Evolutionary conservation across 2,888 invertebrate species (phyloP).

Genomic region (Dicranocentrus wangi): DNA sequence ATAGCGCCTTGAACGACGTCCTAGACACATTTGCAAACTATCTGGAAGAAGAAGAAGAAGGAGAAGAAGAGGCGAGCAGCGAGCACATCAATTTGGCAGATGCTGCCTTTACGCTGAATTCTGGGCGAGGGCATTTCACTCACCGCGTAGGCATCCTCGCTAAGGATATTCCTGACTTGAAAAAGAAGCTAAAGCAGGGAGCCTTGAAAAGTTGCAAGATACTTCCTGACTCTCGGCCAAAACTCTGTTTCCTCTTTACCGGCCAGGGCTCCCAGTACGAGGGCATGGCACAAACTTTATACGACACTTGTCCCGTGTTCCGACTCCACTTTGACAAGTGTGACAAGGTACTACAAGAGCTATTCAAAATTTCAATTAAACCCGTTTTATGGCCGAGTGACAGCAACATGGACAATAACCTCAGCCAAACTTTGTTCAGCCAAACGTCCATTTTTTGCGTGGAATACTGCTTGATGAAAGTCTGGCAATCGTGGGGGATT

Average conservation of each 20-base stretch:
- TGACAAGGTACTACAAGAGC: constrained; percentile 33
- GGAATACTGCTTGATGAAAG: constrained; percentile 54
- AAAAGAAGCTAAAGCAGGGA: constrained; percentile 30
- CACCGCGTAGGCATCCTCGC: constrained; percentile 44
- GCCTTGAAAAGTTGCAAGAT: constrained; percentile 27
- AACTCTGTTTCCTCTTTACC: constrained; percentile 62
- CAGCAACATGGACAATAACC: neutral
- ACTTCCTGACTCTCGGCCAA: constrained; percentile 20
- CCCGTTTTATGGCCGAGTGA: constrained; percentile 26
- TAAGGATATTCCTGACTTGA: constrained; percentile 15
- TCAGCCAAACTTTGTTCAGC: constrained; percentile 38
- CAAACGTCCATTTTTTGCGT: constrained; percentile 57
- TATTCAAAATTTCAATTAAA: constrained; percentile 45
- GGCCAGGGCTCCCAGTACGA: constrained; percentile 63
- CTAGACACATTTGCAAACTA: constrained; percentile 36
- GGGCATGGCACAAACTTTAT: constrained; percentile 53
- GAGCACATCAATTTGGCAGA: constrained; percentile 34
- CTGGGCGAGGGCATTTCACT: constrained; percentile 53
- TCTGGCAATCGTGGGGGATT: constrained; percentile 61
- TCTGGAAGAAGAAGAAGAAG: constrained; percentile 25
- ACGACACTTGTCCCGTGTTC: constrained; percentile 54
- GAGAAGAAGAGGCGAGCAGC: no score
- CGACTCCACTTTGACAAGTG: constrained; percentile 52
- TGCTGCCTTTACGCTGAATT: constrained; percentile 49
- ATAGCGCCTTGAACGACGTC: constrained; percentile 45